Evolutionary conservation across 2,113 vertebrate species (phyloP), one percentile per base, ranked within the genome.

Genomic region (Zosterops pallidus): DNA sequence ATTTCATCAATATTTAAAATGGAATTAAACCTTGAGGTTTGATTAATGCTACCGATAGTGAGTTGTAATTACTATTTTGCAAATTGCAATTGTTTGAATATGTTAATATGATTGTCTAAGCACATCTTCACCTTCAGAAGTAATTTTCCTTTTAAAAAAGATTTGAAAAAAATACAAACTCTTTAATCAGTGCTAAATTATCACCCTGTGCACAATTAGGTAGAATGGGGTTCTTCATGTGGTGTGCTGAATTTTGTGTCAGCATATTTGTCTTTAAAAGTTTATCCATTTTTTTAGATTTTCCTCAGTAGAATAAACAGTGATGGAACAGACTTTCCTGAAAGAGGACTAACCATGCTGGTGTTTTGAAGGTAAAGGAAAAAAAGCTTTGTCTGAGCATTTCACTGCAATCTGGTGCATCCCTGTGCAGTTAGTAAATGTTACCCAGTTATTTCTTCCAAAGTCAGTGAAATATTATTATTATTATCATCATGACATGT

Each of bases 1-100:
- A 97, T 98, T 98, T 98, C 98, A 98, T 98, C 98, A 98, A 98
- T 98, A 98, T 99, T 99, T 98, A 98, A 98, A 98, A 98, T 95
- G 96, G 98, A 98, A 99, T 99, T 98, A 99, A 98, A 98, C 98
- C 98, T 98, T 96, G 97, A 95, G 97, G 97, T 98, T 98, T 98
- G 98, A 97, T 98, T 98, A 98, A 97, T 97, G 97, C 96, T 96
- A 97, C 96, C 95, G 97, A 97, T 95, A 97, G 97, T 84, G 95
- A 98, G 98, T 98, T 98, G 98, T 99, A 98, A 99, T 99, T 98
- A 98, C 97, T 97, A 96, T 98, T 98, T 97, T 97, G 97, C 97
- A 97, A 98, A 98, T 97, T 97, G 96, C 97, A 55, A 98, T 98
- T 98, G 98, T 98, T 98, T 97, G 97, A 98, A 96, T 97, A 98